Base-by-base conservation (phyloP, 2,113 vertebrate genomes). In the Nerophis ophidion region DNA sequence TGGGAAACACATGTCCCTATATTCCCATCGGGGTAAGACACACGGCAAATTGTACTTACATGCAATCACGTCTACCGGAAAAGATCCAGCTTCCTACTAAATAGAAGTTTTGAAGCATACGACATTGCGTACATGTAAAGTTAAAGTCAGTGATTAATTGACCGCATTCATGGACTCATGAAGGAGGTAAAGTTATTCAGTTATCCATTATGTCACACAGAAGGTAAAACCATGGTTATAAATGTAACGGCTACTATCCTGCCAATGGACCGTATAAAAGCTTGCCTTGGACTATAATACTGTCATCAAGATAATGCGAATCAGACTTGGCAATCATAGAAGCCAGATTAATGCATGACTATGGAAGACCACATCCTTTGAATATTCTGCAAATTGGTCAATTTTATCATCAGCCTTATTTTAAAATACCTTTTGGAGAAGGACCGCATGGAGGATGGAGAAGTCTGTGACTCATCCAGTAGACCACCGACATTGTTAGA, bases 321-420 rank as follows among this genome's bases (percentile, higher is more conserved):
- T 93, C 90, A 76, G 62, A 75, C 42, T 90, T 91, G 72, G 88
- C 84, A 71, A 73, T 45, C 73, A 89, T 91, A 90, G 89, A 26
- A 70, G 89, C 88, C 78, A 91, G 92, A 81, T 93, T 90, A 5
- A 92, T 90, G 59, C 92, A 93, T n/a, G 92, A 92, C 74, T 91
- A 90, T 2, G 86, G 72, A 46, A 84, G 74, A 91, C 54, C 69
- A 89, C 90, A 75, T 93, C 83, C 91, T 91, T 69, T 38, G 76
- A 75, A 55, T 65, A 71, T 48, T 66, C 67, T 36, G 55, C 40
- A 38, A 26, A 34, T 11, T 26, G 53, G 60, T 75, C 68, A 65
- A 38, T 44, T 63, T 56, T 66, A 47, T 75, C 65, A 75, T 60
- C 4, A 1, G 62, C 42, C 50, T n/a, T 15, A 60, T 73, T 73